Percentiles rank a stretch among this genome's conserved stretches.
Conservation (phyloP, 2,113 vertebrate species). For the Grammomys dolichurus region DNA sequence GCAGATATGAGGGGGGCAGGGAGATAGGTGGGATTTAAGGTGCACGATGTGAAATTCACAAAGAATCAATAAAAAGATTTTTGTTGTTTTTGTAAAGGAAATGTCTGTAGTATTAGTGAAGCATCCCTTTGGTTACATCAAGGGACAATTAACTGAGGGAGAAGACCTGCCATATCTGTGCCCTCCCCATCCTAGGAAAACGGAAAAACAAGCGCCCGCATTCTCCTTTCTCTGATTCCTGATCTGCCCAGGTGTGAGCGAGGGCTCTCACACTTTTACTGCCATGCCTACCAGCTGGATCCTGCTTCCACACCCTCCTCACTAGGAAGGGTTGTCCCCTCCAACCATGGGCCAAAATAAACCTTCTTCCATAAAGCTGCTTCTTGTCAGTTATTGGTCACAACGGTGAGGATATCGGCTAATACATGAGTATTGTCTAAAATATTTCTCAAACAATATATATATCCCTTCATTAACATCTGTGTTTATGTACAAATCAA, state of each 20-base stretch:
- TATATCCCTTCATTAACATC: not conserved
- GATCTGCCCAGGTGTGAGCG: not conserved
- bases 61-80: not conserved
- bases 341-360: not conserved
- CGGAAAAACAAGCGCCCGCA: not conserved
- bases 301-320: fast-evolving
- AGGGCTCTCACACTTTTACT: not conserved
- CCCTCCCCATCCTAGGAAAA: not conserved
- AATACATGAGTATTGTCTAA: not conserved
- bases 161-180: no score
- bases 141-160: not conserved
- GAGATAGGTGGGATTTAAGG: not conserved
- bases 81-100: not conserved
- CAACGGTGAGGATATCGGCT: not conserved
- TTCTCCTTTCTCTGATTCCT: not conserved
- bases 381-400: not conserved
- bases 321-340: not conserved
- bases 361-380: no score
- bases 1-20: not conserved
- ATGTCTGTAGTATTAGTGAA: not conserved
- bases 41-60: not conserved
- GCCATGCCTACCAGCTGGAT: not conserved
- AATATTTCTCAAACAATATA: not conserved
- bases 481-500: not conserved
- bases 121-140: not conserved